Base-by-base conservation (phyloP, 2,113 vertebrate species). In the Pogona vitticeps region DNA sequence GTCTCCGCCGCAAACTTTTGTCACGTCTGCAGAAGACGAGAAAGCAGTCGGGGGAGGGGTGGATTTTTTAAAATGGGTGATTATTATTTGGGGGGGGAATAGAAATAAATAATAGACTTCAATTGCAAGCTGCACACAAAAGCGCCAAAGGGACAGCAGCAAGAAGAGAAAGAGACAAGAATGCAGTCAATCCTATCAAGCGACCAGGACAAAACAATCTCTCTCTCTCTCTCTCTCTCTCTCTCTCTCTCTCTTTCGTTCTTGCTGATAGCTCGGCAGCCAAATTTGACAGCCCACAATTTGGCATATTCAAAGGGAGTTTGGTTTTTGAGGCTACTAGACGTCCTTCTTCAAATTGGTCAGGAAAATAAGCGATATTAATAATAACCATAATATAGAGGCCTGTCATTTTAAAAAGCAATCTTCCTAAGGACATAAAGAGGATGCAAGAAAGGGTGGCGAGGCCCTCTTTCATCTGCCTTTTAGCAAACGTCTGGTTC, bases 101-200 rank as follows among this genome's bases (percentile, higher is more conserved):
- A 92, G 92, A 94, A 95, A 94, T 90, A 72, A 96, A 93, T 92
- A 94, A 90, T 71, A 31, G 59, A 86, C 90, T 90, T 92, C 88
- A 93, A 92, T 89, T 93, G 82, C 85, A 91, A 91, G 59, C 79
- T 58, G 38, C 42, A 46, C n/a, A 63, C 59, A 88, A 92, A 91
- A 75, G 21, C 73, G 88, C 76, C 88, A 82, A 82, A 85, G 86
- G 90, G 83, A 91, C 89, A 31, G 46, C 5, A 91, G 84, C 38
- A 78, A 91, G 93, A 82, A 86, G 91, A 68, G 18, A 59, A 3
- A 81, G 63, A 67, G 90, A 85, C 79, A 73, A 88, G 89, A 89
- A 84, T 26, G 88, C 83, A 88, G 88, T n/a, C 31, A 91, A 90
- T 86, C 82, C 77, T 91, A 84, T 90, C 89, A 77, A 90, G 88